Base-by-base conservation (phyloP, 2,113 vertebrate genomes). In the Zapus hudsonius region DNA sequence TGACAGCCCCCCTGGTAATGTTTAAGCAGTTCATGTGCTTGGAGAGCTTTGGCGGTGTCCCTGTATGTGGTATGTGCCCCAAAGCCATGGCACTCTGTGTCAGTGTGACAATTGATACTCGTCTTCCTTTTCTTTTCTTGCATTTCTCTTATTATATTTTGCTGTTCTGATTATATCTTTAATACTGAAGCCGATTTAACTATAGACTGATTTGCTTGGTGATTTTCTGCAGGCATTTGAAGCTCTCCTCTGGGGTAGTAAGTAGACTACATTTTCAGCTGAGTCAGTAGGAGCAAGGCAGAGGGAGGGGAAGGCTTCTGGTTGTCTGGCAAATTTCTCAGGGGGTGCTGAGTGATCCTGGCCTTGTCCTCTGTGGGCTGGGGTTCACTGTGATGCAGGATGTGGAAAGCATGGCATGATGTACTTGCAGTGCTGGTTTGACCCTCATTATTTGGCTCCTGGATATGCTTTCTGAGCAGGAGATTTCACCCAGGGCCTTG, bases 91-190 rank as follows among this genome's bases (percentile, higher is more conserved):
- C 16, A 25, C n/a, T 63, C 42, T 27, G 36, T 7, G 38, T 72
- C 44, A 31, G 31, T 31, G 2, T 25, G n/a, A 42, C 52, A 38
- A 20, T 47, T 73, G 44, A 9, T 3, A 0, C 27, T 36, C 57
- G 38, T 78, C 64, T 76, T 74, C 33, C 73, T 55, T 25, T 38
- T 74, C 40, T 90, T 55, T 44, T 27, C 69, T 84, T 74, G n/a
- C 42, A 61, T 83, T 90, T 44, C 29, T 64, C 16, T 83, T 44
- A 61, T 15, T 94, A 59, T 55, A n/a, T 40, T 87, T 81, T 76
- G 73, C 47, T 63, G 72, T 90, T 67, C 84, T 89, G 89, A 73
- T 47, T 6, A 12, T 79, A 69, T 90, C 67, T 67, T 64, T 86
- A 70, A 89, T 84, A 64, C 42, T 20, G 27, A 84, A 87, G 85